These are phyloP conservation scores for Plecotus auritus DNA, from an alignment of 2,113 vertebrate genomes.

Conservation along the genomic window DNA sequence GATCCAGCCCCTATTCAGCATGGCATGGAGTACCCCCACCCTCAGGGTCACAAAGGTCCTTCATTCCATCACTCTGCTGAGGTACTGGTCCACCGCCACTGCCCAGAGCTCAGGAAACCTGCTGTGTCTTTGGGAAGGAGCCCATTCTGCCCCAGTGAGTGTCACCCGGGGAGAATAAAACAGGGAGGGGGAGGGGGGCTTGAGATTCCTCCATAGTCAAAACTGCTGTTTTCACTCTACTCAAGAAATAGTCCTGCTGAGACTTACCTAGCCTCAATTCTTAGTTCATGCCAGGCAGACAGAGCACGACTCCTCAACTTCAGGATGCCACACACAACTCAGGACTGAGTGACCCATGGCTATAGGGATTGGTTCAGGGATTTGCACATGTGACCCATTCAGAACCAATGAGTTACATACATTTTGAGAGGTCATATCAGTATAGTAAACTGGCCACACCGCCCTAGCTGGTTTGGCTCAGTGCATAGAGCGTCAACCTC, in stretches of 20 bases:
- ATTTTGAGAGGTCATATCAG: not conserved
- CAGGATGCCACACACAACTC: not conserved
- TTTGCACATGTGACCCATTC: accelerated
- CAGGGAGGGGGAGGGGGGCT: accelerated
- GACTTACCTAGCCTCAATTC: not conserved
- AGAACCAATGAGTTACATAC: not conserved
- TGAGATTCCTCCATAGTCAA: not conserved
- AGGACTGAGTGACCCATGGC: accelerated
- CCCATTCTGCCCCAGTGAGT: not conserved
- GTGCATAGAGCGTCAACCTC: too few species aligned
- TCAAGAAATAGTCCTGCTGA: not conserved
- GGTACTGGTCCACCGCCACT: not conserved
- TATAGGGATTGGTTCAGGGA: not conserved
- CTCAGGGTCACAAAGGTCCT: not conserved
- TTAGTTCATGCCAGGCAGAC: not conserved
- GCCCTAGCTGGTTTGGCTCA: too few species aligned
- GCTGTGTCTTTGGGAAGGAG: accelerated
- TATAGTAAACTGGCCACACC: accelerated
- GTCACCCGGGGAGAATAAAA: not conserved
- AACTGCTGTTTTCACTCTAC: not conserved
- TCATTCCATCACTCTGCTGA: not conserved
- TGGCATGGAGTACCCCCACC: accelerated
- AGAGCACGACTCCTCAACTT: not conserved
- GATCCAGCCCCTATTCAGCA: not conserved
- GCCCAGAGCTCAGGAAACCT: not conserved